Evolutionary conservation across 2,888 invertebrate species (phyloP), one percentile per base, ranked within the genome.

Genomic region (Tinea trinotella): DNA sequence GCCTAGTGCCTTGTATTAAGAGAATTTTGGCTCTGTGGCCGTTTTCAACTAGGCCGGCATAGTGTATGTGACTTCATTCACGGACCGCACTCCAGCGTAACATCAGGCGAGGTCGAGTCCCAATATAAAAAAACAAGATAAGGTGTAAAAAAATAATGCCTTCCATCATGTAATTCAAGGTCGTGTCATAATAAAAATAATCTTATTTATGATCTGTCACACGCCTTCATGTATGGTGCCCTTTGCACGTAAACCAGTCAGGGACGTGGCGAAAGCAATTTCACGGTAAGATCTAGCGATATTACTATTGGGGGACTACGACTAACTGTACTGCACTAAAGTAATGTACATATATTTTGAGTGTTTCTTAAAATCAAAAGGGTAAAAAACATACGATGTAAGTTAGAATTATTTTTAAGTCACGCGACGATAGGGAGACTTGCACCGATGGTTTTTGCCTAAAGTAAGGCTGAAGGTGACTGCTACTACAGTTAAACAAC

Each of bases 201-300:
- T 24, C 6, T 24, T 5, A 24, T 7, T 24, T 5, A 24, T n/a
- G n/a, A n/a, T n/a, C n/a, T n/a, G n/a, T n/a, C n/a, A n/a, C n/a
- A n/a, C n/a, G n/a, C n/a, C n/a, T n/a, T n/a, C n/a, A 24, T 40
- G 40, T 13, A 40, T 40, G 40, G 15, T 15, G 15, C 6, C 40
- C 13, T 7, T 40, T 40, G 2, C 2, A 40, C 40, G 30, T 40
- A 12, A 13, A 4, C 13, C 12, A 40, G 54, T 53, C 44, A 56
- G 54, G 54, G 57, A 56, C 54, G 56, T 56, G 57, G 52, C 55
- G 58, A 61, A 60, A 59, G 57, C 30, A 50, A 54, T 55, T 56
- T 34, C 49, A 12, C 20, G 24, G 53, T 18, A 44, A 49, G 52
- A 7, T 48, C 54, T 49, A 52, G 48, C 54, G 48, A 53, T 52